phyloP scores from a whole-genome alignment of 2,797 vertebrate species.

The Semaprochilodus insignis region DNA sequence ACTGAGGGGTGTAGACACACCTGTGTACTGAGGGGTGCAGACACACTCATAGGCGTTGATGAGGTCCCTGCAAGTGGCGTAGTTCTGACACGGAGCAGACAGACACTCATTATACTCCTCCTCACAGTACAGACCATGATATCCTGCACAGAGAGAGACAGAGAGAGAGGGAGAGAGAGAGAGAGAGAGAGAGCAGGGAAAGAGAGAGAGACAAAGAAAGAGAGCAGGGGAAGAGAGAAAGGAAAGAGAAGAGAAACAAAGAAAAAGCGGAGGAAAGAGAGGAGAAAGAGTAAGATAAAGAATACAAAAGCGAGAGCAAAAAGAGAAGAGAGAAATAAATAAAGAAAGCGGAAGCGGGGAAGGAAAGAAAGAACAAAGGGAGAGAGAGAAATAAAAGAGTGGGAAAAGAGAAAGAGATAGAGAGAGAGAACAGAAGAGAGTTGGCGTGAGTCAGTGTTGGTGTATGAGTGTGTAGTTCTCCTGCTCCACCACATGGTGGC shows the following conservation, averaged over 20 bases:
- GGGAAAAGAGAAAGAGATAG: slow-evolving; percentile 7
- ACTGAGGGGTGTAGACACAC: no score
- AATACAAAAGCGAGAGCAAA: no score
- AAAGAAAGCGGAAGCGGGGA: no score
- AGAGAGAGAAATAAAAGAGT: not conserved
- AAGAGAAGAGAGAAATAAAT: slow-evolving; percentile 48
- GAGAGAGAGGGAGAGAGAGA: slow-evolving; percentile 21
- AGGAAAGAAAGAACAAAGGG: not conserved
- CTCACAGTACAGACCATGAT: slow-evolving; percentile 97
- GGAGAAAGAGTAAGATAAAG: no score
- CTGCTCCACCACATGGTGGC: not conserved
- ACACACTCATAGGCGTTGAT: slow-evolving; percentile 91
- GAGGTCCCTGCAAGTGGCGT: slow-evolving; percentile 92
- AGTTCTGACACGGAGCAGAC: slow-evolving; percentile 94
- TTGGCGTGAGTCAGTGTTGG: not conserved
- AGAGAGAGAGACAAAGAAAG: not conserved
- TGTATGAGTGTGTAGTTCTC: not conserved
- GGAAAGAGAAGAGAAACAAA: no score
- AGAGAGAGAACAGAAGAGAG: not conserved
- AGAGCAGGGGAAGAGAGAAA: no score
- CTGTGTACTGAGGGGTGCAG: no score
- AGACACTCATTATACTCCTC: slow-evolving; percentile 97
- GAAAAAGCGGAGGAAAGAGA: no score
- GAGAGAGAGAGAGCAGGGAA: not conserved
- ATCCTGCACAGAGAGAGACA: slow-evolving; percentile 79